A percentile compares a stretch with the other conserved stretches of the same genome.
Evolutionary conservation across 2,113 vertebrate genomes (phyloP).

Genomic region (Puma concolor): DNA sequence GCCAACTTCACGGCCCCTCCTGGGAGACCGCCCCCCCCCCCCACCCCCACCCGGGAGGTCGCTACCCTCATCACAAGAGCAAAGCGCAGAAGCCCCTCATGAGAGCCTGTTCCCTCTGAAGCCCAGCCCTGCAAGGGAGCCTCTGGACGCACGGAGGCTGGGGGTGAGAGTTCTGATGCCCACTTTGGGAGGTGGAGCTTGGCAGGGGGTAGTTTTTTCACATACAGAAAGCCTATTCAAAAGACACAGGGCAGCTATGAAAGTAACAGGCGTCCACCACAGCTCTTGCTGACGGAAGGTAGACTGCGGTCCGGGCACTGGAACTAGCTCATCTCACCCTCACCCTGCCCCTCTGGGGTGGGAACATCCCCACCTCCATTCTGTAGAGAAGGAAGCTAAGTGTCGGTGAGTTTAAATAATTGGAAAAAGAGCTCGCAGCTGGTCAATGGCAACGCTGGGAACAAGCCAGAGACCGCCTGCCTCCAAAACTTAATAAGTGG

Average conservation of each 20-base stretch:
- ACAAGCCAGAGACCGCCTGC: background rate
- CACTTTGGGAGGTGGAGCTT: background rate
- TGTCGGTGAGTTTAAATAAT: background rate
- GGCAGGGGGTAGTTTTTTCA: background rate
- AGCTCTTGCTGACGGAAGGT: background rate
- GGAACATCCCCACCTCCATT: background rate
- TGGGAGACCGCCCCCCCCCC: background rate
- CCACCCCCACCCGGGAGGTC: rapidly evolving
- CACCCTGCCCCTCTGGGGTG: background rate
- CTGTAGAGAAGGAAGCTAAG: background rate
- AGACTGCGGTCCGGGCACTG: rapidly evolving
- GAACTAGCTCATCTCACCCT: background rate
- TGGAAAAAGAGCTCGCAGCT: background rate
- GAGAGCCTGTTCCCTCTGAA: background rate
- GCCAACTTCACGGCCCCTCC: background rate
- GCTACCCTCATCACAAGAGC: background rate
- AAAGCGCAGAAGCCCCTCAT: rapidly evolving
- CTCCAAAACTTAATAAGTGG: background rate
- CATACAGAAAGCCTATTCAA: background rate
- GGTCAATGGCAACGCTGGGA: background rate
- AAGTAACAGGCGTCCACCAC: rapidly evolving
- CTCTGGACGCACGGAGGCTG: background rate
- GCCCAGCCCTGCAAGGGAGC: background rate
- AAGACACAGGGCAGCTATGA: background rate
- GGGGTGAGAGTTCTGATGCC: background rate